A percentile compares a stretch with the other conserved stretches of the same genome.
Conservation (phyloP, 2,113 vertebrate species). For the Myrmecophaga tridactyla region DNA sequence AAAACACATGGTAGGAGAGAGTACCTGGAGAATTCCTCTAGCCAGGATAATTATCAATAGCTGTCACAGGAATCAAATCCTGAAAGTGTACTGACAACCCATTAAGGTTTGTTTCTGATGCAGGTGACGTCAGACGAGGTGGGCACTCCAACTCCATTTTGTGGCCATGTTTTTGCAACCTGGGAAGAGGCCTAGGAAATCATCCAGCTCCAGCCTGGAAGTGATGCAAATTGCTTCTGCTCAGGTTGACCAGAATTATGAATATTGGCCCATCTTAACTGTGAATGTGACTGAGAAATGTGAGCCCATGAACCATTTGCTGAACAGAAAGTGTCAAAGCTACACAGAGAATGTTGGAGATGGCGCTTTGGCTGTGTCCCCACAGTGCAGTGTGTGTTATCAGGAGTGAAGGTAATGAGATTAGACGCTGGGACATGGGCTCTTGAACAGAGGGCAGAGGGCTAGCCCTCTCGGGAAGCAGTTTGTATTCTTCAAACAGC, state of each 20-base stretch:
- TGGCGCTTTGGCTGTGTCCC: not conserved
- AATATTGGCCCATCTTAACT: rapidly evolving
- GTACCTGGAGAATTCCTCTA: not conserved
- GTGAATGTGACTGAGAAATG: not conserved
- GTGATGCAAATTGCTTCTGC: not conserved
- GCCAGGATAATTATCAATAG: not conserved
- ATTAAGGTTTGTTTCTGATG: not conserved
- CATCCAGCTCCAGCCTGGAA: not conserved
- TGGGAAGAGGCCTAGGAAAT: not conserved
- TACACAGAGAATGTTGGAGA: not conserved
- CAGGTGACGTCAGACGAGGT: not conserved
- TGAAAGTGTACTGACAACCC: not conserved
- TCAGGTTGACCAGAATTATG: not conserved
- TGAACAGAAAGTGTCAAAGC: not conserved
- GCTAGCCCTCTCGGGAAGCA: not conserved
- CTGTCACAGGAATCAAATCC: no score
- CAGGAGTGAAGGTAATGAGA: not conserved
- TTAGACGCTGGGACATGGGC: not conserved
- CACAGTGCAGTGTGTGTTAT: not conserved
- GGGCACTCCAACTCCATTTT: not conserved
- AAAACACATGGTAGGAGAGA: not conserved
- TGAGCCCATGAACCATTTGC: not conserved
- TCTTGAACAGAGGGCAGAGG: not conserved
- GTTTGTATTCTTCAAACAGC: not conserved
- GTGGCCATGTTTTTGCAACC: not conserved